Base-by-base conservation (phyloP, 2,113 vertebrate species). In the Nothoprocta perdicaria region DNA sequence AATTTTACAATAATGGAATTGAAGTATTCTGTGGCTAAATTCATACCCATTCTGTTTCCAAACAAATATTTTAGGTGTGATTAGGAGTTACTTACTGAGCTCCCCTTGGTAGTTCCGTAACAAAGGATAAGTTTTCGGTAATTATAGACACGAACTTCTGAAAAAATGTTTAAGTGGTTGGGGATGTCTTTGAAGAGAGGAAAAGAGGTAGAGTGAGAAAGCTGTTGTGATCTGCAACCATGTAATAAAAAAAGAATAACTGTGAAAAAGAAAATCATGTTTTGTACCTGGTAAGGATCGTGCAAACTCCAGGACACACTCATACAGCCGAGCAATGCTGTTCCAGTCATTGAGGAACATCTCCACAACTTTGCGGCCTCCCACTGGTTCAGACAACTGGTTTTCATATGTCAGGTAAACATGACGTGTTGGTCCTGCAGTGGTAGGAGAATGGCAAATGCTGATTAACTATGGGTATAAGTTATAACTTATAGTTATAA, bases 321-420 rank as follows among this genome's bases (percentile, higher is more conserved):
- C 98, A 83, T 99, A 99, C 68, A 99, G 98, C 87, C 98, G 98
- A 91, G 99, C 99, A 45, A 99, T 99, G 80, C 98, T 98, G 78
- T 97, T 99, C 99, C 99, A 99, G 96, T 99, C 99, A 52, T 99
- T 99, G 7, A 99, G 98, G 91, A 99, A 99, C 98, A 99, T 99
- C 97, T 99, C 99, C 29, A 99, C 99, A 61, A 99, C 99, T 96
- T 99, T 99, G 76, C 98, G 98, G 52, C 99, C 99, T 43, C 99
- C 99, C 94, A 99, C 99, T 2, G 99, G 99, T 96, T 99, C 99
- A 22, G 99, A 99, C 46, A 99, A 96, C 24, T 99, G 98, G 95
- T 99, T 99, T 97, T 99, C 99, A 84, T 99, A 99, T 0, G 98
- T 99, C 95, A 99, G 97, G 93, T 99, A 99, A 80, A 99, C 98